Base-by-base conservation (phyloP, 2,888 invertebrate species). In the Lasioglossum pauxillum region DNA sequence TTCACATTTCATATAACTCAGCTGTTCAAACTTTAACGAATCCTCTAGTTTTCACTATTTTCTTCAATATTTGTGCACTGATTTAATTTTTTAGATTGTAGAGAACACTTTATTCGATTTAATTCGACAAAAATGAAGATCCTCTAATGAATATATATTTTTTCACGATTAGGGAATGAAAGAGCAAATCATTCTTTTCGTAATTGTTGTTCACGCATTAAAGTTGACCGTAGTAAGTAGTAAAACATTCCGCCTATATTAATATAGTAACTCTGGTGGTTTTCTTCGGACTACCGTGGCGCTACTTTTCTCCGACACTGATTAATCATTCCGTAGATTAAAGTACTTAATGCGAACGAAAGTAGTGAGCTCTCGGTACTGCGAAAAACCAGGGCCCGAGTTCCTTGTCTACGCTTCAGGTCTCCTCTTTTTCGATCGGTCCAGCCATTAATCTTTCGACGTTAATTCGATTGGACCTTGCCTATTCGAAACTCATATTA, bases 241-340 rank as follows among this genome's bases (percentile, higher is more conserved):
- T 8, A 35, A 38, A 67, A 67, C 8, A 16, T 67, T 23, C 19
- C 67, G 35, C 35, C 8, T 7, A 35, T 35, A 35, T 31, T 67
- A 38, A 67, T 67, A 23, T 38, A 31, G 19, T 35, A 38, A 35
- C 31, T 19, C 31, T 23, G 35, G 10, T n/a, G 4, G 31, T 79
- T 35, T 16, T 31, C n/a, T 14, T 35, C 19, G 23, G 4, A 41
- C 44, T 38, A 53, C 31, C 19, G 27, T 0, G 5, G 5, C 16
- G 19, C 31, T 60, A 27, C 57, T 64, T 31, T 53, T 41, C 41
- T 27, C 27, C n/a, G 73, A 53, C 64, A 8, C 41, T 74, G 74
- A 82, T 80, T 74, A 46, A 74, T 82, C n/a, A 38, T 53, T 19
- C 44, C 2, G 8, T 10, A 10, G 67, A 80, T 82, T 44, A 35